Base-by-base conservation (phyloP, 2,797 vertebrate genomes). In the Neoniphon sammara region DNA sequence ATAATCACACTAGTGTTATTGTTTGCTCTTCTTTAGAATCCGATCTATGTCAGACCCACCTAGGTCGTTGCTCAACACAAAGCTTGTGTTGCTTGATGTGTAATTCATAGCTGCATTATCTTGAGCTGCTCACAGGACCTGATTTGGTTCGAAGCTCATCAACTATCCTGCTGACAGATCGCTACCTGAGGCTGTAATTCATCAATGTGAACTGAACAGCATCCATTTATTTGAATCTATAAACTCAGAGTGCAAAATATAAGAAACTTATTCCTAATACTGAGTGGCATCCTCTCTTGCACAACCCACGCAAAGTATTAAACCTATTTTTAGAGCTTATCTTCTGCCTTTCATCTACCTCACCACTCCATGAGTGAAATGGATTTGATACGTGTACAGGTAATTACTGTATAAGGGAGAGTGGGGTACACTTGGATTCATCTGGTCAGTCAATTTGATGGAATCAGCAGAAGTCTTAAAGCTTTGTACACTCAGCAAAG, bases 221-320 rank as follows among this genome's bases (percentile, higher is more conserved):
- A n/a, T 21, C 61, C 42, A 18, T 67, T 57, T 14, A 66, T 58
- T 58, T 56, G 1, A 78, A 56, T 74, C 25, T 68, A 46, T 75
- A 34, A 34, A 50, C 30, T 17, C 20, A 5, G 4, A 55, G 36
- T n/a, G 34, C 47, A 56, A 61, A 39, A 54, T 42, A 49, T 25
- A 23, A 64, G 3, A 44, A 44, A 44, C 42, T 15, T 12, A 3
- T 27, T 27, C 1, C 7, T 31, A 12, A 67, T 63, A 66, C 11
- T 36, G 44, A 50, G 55, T 11, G 0, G 5, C 14, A 20, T 18
- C 18, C 46, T 47, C 47, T 49, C 18, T 49, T 20, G n/a, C 7
- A 2, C 2, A 20, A 7, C 2, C n/a, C n/a, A 20, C 18, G n/a
- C 5, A 14, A 34, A n/a, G 46, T 47, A 2, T 47, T 47, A n/a